Percentiles rank a stretch among this genome's conserved stretches.
Conservation (phyloP, 2,888 invertebrate genomes). For the Andrena fulva region DNA sequence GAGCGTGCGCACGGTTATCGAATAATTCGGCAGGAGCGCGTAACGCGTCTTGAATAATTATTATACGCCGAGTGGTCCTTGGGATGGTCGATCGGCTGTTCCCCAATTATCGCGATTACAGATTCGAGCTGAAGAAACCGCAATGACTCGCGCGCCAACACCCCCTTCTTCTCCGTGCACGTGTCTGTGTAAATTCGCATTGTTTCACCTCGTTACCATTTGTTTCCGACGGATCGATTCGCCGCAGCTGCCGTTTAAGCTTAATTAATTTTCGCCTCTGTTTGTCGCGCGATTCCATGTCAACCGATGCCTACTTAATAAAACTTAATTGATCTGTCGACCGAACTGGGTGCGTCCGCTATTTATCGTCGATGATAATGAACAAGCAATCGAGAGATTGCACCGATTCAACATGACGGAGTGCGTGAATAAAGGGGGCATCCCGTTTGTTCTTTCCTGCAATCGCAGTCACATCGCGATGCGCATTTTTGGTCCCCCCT, state of each 20-base stretch:
- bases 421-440: constrained; percentile 7
- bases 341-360: neutral
- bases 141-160: neutral
- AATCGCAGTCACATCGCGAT: neutral
- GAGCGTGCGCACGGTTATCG: constrained; percentile 11
- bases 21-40: constrained; percentile 47
- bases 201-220: constrained; percentile 51
- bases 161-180: neutral
- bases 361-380: constrained; percentile 22
- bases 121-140: constrained; percentile 38
- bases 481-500: neutral
- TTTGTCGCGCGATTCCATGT: constrained; percentile 38
- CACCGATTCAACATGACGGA: constrained; percentile 37
- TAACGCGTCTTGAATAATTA: constrained; percentile 49
- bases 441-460: neutral
- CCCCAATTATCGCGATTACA: constrained; percentile 29
- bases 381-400: constrained; percentile 30
- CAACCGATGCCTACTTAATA: constrained; percentile 42
- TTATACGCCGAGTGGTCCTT: constrained; percentile 14
- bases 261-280: constrained; percentile 50
- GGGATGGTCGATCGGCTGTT: constrained; percentile 10
- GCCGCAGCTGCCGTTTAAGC: constrained; percentile 28
- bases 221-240: constrained; percentile 29
- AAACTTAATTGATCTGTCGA: constrained; percentile 41
- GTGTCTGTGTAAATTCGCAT: constrained; percentile 28